Evolutionary conservation across 2,888 invertebrate species (phyloP).

Genomic region (Drosophila borborema): DNA sequence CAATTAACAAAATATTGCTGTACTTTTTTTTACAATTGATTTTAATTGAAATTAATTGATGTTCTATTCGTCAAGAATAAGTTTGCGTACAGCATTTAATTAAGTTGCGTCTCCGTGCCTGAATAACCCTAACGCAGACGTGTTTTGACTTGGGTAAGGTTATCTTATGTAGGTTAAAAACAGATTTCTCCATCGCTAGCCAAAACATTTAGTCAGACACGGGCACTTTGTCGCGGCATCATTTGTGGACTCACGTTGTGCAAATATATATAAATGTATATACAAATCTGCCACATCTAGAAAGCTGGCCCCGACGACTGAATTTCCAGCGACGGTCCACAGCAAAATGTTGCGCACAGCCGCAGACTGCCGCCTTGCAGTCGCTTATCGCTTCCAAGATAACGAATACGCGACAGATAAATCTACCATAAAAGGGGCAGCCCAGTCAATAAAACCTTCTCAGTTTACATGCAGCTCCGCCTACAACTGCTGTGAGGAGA

Average conservation of each 20-base stretch:
- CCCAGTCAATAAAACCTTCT: slow-evolving; percentile 44
- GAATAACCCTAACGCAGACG: slow-evolving; percentile 40
- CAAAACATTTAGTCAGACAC: slow-evolving; percentile 35
- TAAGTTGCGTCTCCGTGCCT: slow-evolving; percentile 8
- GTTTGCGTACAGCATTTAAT: slow-evolving; percentile 24
- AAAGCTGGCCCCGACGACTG: slow-evolving; percentile 36
- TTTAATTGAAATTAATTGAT: slow-evolving; percentile 53
- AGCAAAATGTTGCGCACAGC: slow-evolving; percentile 57
- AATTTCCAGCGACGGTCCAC: slow-evolving; percentile 25
- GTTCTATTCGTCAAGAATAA: slow-evolving; percentile 4
- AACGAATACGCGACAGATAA: slow-evolving; percentile 27
- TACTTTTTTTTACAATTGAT: slow-evolving; percentile 39
- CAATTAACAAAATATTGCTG: neutral
- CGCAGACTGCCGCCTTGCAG: slow-evolving; percentile 28
- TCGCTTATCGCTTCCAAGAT: slow-evolving; percentile 52
- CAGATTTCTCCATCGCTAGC: slow-evolving; percentile 45
- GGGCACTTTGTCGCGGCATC: slow-evolving; percentile 63
- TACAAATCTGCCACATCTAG: slow-evolving; percentile 29
- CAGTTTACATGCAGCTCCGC: slow-evolving; percentile 49
- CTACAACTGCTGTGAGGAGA: neutral
- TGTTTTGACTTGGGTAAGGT: slow-evolving; percentile 39
- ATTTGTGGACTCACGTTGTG: slow-evolving; percentile 80
- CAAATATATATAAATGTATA: slow-evolving; percentile 62
- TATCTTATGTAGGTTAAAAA: slow-evolving; percentile 45
- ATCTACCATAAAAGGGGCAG: slow-evolving; percentile 63